These are phyloP conservation scores for Eupithecia tripunctaria DNA, from an alignment of 2,888 invertebrate species.

Conservation along the genomic window DNA sequence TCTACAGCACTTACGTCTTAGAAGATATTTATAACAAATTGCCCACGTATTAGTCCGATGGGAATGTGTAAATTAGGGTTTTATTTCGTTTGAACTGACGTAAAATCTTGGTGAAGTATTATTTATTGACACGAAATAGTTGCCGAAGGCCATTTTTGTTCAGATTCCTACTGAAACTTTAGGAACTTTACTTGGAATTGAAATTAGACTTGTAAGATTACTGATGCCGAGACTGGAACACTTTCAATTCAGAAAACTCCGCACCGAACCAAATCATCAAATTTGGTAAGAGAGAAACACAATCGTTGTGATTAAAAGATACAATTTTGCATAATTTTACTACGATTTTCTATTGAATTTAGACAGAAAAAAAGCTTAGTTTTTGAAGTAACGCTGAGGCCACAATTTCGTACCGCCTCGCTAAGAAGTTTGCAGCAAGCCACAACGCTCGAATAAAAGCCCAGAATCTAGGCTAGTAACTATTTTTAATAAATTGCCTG, in stretches of 20 bases:
- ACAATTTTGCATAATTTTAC: not conserved
- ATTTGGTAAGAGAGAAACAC: not conserved
- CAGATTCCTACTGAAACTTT: not conserved
- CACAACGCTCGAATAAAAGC: not conserved
- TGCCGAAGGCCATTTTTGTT: not conserved
- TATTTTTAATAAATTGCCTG: too few species aligned
- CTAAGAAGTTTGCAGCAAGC: not conserved
- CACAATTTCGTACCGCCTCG: not conserved
- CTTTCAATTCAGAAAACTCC: not conserved
- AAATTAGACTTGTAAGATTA: not conserved
- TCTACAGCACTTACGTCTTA: not conserved
- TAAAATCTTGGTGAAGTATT: too few species aligned
- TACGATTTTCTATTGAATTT: not conserved
- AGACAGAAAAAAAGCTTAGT: not conserved
- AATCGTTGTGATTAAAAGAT: not conserved
- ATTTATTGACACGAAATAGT: not conserved
- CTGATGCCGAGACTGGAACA: not conserved
- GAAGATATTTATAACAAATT: slow-evolving; percentile 9
- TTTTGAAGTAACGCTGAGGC: not conserved
- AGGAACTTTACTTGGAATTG: not conserved
- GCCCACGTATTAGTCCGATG: slow-evolving; percentile 15
- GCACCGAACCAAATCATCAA: not conserved
- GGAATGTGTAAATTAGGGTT: not conserved
- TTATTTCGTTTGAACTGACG: not conserved
- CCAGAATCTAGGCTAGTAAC: too few species aligned